A percentile compares a stretch with the other conserved stretches of the same genome.
Evolutionary conservation across 2,113 vertebrate species (phyloP).

Genomic region (Peucedramus taeniatus): DNA sequence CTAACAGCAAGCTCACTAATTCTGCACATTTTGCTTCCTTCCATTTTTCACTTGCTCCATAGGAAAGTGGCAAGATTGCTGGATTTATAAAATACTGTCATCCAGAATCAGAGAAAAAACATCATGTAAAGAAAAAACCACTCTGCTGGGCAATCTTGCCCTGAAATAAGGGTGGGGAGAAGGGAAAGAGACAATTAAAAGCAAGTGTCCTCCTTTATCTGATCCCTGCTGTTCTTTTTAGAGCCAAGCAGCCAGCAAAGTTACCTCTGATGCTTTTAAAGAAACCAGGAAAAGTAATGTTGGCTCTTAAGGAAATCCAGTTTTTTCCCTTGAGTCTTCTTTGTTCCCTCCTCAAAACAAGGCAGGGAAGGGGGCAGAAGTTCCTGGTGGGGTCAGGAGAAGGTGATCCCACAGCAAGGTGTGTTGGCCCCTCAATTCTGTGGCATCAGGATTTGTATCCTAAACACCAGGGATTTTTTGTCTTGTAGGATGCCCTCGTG

Average conservation of each 20-base stretch:
- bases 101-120: not conserved
- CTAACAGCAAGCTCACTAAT: not conserved
- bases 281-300: not conserved
- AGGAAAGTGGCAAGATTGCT: not conserved
- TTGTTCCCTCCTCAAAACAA: not conserved
- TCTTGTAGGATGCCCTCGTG: not conserved
- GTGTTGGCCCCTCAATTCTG: not conserved
- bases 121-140: not conserved
- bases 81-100: not conserved
- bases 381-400: not conserved
- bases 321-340: not conserved
- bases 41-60: not conserved
- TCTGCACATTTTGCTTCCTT: not conserved
- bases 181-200: slow-evolving; percentile 1
- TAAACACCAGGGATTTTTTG: not conserved
- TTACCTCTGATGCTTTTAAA: not conserved
- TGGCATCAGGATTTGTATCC: not conserved
- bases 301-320: not conserved
- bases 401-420: not conserved
- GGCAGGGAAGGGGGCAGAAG: not conserved
- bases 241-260: not conserved
- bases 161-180: not conserved
- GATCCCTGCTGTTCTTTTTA: slow-evolving; percentile 1
- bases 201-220: not conserved
- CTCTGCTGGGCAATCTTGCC: not conserved